Conservation (phyloP, 1,140 invertebrate species). For the Dinothrombium tinctorium region DNA sequence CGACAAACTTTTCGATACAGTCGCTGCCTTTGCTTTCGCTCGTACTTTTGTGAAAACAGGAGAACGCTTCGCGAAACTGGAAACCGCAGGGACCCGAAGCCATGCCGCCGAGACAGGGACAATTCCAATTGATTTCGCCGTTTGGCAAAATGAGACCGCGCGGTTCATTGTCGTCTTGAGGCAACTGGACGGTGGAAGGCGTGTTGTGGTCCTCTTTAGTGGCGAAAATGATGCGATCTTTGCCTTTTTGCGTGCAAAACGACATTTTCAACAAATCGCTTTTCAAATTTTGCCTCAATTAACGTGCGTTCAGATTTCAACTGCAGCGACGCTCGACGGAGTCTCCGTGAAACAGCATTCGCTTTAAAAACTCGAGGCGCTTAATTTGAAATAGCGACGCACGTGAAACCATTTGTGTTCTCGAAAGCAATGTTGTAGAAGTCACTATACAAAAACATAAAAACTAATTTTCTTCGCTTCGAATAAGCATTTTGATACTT, state of each 20-base stretch:
- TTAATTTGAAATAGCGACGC: too few relatives aligned
- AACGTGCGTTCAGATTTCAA: too few relatives aligned
- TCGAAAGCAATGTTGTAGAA: too few relatives aligned
- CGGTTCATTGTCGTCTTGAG: conserved; percentile 26
- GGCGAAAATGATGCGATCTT: conserved; percentile 61
- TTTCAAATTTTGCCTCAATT: too few relatives aligned
- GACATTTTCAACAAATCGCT: too few relatives aligned
- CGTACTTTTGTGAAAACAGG: conserved; percentile 70
- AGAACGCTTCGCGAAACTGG: conserved; percentile 75
- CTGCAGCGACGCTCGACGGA: too few relatives aligned
- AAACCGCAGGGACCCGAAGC: conserved; percentile 78
- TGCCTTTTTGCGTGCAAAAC: conserved; percentile 25
- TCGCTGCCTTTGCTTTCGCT: conserved; percentile 59
- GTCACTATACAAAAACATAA: too few relatives aligned
- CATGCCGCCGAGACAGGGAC: conserved; percentile 85
- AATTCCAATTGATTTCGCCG: conserved; percentile 88
- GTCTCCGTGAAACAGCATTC: too few relatives aligned
- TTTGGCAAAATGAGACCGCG: conserved; percentile 51
- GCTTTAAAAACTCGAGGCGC: too few relatives aligned
- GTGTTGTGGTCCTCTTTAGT: conserved; percentile 41
- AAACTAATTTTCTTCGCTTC: too few relatives aligned
- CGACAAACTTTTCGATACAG: conserved; percentile 65
- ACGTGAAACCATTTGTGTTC: too few relatives aligned
- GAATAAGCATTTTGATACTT: too few relatives aligned
- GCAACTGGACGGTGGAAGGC: conserved; percentile 43